These are phyloP conservation scores for Chalcosyrphus nemorum DNA, from an alignment of 2,888 invertebrate species.

Conservation along the genomic window DNA sequence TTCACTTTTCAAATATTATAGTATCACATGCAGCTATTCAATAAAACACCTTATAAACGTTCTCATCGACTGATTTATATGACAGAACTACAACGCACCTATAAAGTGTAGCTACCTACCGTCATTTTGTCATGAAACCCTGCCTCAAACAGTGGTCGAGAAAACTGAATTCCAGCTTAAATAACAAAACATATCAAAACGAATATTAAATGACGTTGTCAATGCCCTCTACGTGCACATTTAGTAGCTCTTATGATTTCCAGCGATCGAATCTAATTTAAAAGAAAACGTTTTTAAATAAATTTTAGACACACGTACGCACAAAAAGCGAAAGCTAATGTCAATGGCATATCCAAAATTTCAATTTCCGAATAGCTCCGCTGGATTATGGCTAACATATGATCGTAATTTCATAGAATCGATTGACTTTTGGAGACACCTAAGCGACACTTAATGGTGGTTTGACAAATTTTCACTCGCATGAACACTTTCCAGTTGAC, in stretches of 20 bases:
- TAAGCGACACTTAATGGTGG: slow-evolving; percentile 8
- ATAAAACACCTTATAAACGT: not conserved
- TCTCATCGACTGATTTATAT: slow-evolving; percentile 15
- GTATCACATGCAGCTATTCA: not conserved
- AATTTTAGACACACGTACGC: slow-evolving; percentile 51
- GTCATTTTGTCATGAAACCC: slow-evolving; percentile 8
- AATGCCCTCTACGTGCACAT: slow-evolving; percentile 57
- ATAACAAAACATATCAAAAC: slow-evolving; percentile 2
- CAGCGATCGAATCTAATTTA: slow-evolving; percentile 42
- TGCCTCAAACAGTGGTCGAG: slow-evolving; percentile 1
- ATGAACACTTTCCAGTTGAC: slow-evolving; percentile 49
- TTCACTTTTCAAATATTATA: not conserved
- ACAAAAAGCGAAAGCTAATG: slow-evolving; percentile 70
- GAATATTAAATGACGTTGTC: slow-evolving; percentile 28
- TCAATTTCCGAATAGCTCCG: slow-evolving; percentile 28
- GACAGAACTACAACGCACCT: slow-evolving; percentile 11
- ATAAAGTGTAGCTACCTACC: not conserved
- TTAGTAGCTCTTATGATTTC: slow-evolving; percentile 32
- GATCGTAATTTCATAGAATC: slow-evolving; percentile 3
- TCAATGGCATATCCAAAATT: slow-evolving; percentile 70
- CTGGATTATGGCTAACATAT: slow-evolving; percentile 25
- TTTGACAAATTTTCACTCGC: slow-evolving; percentile 53
- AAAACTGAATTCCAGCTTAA: slow-evolving; percentile 32
- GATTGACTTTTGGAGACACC: slow-evolving; percentile 21
- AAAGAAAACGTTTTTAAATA: slow-evolving; percentile 42